Evolutionary conservation across 2,888 invertebrate species (phyloP).

Genomic region (Ligdia adustata): DNA sequence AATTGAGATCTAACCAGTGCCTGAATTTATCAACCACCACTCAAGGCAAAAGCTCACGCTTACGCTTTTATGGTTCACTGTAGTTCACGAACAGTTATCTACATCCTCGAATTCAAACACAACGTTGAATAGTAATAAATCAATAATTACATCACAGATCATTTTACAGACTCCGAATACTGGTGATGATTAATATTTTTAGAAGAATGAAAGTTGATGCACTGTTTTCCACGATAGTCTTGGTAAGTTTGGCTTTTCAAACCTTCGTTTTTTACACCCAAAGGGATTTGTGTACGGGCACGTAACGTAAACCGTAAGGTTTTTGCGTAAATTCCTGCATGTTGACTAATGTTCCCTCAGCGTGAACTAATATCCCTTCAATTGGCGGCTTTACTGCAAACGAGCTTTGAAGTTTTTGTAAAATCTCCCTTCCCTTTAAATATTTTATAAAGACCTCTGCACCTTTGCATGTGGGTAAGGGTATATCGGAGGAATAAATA

Average conservation of each 20-base stretch:
- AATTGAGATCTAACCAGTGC: too few species aligned
- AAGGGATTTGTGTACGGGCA: constrained; percentile 57
- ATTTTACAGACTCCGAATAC: too few species aligned
- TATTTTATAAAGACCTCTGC: constrained; percentile 22
- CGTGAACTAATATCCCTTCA: constrained; percentile 47
- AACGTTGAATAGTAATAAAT: too few species aligned
- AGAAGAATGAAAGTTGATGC: not conserved
- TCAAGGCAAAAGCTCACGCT: too few species aligned
- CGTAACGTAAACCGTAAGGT: constrained; percentile 42
- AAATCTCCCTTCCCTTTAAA: constrained; percentile 24
- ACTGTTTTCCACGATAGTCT: constrained; percentile 13
- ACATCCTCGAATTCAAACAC: too few species aligned
- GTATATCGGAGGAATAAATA: too few species aligned
- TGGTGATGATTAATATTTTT: too few species aligned
- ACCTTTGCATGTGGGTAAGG: too few species aligned
- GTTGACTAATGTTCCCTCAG: constrained; percentile 47
- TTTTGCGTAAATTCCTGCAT: constrained; percentile 46
- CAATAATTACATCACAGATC: too few species aligned
- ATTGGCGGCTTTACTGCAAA: constrained; percentile 43
- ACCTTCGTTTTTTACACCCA: constrained; percentile 62
- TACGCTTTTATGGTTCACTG: too few species aligned
- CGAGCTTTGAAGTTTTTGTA: constrained; percentile 37
- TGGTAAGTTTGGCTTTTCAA: constrained; percentile 59
- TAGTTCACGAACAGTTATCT: too few species aligned
- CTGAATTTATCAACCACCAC: too few species aligned